Evolutionary conservation across 1,140 invertebrate species (phyloP).

Genomic region (Trachymyrmex cornetzi): DNA sequence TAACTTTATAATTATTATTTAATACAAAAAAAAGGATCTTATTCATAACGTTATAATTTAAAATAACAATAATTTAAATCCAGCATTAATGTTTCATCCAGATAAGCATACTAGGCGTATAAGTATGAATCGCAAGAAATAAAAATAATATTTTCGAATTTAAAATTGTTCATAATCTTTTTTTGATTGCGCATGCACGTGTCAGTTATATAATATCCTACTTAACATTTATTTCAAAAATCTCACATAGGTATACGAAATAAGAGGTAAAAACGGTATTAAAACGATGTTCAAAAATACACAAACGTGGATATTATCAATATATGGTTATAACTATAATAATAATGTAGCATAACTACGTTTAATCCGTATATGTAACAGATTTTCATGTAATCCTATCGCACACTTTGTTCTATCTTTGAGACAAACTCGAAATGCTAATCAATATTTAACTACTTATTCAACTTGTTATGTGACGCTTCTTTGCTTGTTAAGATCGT

Average conservation of each 20-base stretch:
- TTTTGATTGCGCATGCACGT: background rate
- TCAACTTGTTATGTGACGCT: background rate
- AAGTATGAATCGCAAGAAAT: background rate
- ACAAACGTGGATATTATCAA: background rate
- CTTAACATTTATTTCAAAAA: background rate
- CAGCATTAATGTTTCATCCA: background rate
- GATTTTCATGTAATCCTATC: background rate
- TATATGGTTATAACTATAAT: background rate
- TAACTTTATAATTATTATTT: background rate
- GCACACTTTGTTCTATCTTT: background rate
- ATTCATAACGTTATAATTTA: slow-evolving; percentile 1
- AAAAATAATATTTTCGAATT: background rate
- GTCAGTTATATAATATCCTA: background rate
- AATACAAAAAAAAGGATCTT: background rate
- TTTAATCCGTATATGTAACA: background rate
- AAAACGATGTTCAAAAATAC: background rate
- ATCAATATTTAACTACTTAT: background rate
- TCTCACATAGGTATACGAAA: background rate
- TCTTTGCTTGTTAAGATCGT: background rate
- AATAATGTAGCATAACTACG: background rate
- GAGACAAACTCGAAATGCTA: background rate
- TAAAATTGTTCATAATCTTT: background rate
- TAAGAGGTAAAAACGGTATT: background rate
- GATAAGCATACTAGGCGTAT: background rate
- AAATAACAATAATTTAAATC: background rate